Base-by-base conservation (phyloP, 1,140 invertebrate species). In the Venturia canescens region DNA sequence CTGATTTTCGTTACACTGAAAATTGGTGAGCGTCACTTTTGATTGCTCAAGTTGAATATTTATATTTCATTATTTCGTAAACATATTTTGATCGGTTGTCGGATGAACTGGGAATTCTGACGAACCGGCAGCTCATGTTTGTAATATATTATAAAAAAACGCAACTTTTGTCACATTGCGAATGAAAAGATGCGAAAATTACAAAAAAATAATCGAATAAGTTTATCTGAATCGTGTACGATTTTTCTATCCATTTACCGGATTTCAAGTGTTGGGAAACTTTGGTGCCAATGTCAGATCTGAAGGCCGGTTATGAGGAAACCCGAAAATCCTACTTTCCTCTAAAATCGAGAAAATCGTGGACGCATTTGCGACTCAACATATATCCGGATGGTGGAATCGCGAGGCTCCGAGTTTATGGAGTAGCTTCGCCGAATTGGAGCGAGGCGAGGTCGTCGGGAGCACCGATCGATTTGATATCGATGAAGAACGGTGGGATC, bases 381-480 rank as follows among this genome's bases (percentile, higher is more conserved):
- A 93, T 95, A 15, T 95, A 91, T 83, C 94, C 94, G 7, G 95
- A 95, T 87, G 95, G 95, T 72, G 95, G 95, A 18, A 93, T 95
- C 15, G 94, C 94, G 0, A 91, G 95, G 67, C 88, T 96, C 0
- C 85, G 94, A 3, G 93, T 95, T 3, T 95, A 93, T 84, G 95
- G 94, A 15, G 88, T 92, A 83, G 92, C 93, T 0, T 11, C 84
- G 69, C 91, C 92, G 5, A 18, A 93, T 57, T 87, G 87, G 81
- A 78, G 79, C 7, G 7, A 44, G n/a, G 83, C 84, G 21, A 83
- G 87, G 7, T 66, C 84, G 11, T 53, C 79, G 6, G 60, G 86
- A 78, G 67, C 89, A 87, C 63, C 85, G 79, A 86, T 95, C 15
- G 94, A 95, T 87, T 87, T 95, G 29, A 86, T 93, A 4, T 92